Conservation (phyloP, 2,888 invertebrate genomes). For the Nephrotoma flavescens region DNA sequence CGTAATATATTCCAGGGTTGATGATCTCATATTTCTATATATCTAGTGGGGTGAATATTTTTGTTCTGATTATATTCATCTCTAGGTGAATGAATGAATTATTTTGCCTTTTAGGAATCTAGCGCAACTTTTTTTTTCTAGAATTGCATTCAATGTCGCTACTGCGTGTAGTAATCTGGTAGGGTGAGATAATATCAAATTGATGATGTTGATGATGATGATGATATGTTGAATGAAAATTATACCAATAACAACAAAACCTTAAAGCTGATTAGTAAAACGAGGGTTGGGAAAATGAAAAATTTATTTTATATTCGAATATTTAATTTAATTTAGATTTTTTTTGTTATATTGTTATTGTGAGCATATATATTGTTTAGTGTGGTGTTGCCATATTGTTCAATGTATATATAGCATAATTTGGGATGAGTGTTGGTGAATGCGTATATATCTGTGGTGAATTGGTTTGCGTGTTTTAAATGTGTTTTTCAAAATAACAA, state of each 20-base stretch:
- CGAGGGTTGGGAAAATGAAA: background rate
- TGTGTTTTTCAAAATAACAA: background rate
- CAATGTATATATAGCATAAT: too few relatives aligned
- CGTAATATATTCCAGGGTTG: background rate
- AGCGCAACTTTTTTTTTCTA: background rate
- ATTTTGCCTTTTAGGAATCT: background rate
- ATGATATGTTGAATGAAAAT: background rate
- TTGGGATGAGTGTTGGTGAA: background rate
- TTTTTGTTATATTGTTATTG: background rate
- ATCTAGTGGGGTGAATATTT: background rate
- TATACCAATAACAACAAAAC: background rate
- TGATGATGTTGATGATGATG: background rate
- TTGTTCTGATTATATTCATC: background rate
- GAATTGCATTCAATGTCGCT: background rate
- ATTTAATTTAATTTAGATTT: background rate
- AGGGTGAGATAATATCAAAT: background rate
- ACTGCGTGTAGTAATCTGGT: background rate
- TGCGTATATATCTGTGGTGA: background rate
- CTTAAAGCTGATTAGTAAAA: background rate
- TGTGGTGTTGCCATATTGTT: background rate
- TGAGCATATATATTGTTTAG: background rate
- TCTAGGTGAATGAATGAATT: background rate
- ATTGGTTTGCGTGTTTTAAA: background rate
- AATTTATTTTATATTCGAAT: background rate
- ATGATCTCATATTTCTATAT: background rate